Conservation (phyloP, 2,113 vertebrate genomes). For the Salvelinus fontinalis region DNA sequence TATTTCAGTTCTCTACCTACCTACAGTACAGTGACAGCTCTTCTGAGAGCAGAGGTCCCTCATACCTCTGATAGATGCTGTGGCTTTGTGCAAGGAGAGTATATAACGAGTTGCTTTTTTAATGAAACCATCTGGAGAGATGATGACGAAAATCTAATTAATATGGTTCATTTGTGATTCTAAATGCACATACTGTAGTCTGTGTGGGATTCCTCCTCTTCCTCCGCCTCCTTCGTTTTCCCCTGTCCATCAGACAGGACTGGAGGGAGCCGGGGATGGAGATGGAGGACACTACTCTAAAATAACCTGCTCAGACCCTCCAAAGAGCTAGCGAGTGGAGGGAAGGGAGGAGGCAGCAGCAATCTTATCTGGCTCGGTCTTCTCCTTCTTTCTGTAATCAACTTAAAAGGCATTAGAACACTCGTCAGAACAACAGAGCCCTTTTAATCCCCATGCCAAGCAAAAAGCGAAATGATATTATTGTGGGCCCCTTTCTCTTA, state of each 20-base stretch:
- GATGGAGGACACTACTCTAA: slow-evolving; percentile 8
- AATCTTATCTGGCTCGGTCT: slow-evolving; percentile 16
- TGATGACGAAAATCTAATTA: slow-evolving; percentile 47
- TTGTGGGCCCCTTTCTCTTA: background rate
- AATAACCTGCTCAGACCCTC: slow-evolving; percentile 18
- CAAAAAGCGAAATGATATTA: slow-evolving; percentile 13
- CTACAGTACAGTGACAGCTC: slow-evolving; percentile 11
- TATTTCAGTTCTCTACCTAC: background rate
- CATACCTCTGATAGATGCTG: no score
- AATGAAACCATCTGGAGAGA: slow-evolving; percentile 55
- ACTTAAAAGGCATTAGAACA: slow-evolving; percentile 46
- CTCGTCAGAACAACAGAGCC: slow-evolving; percentile 18
- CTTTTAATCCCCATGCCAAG: slow-evolving; percentile 25
- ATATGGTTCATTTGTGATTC: slow-evolving; percentile 34
- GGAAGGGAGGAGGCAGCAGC: background rate
- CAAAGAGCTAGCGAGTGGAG: slow-evolving; percentile 4
- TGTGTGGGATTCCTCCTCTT: background rate
- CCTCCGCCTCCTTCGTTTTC: background rate
- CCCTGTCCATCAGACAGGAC: slow-evolving; percentile 24
- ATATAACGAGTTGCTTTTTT: slow-evolving; percentile 39
- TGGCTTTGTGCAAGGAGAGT: slow-evolving; percentile 17
- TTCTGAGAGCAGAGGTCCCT: slow-evolving; percentile 2
- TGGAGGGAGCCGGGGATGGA: slow-evolving; percentile 5
- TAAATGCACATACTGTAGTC: slow-evolving; percentile 13
- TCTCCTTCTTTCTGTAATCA: slow-evolving; percentile 31